Evolutionary conservation across 1,140 invertebrate species (phyloP), one percentile per base, ranked within the genome.

Genomic region (Drosophila prosaltans): DNA sequence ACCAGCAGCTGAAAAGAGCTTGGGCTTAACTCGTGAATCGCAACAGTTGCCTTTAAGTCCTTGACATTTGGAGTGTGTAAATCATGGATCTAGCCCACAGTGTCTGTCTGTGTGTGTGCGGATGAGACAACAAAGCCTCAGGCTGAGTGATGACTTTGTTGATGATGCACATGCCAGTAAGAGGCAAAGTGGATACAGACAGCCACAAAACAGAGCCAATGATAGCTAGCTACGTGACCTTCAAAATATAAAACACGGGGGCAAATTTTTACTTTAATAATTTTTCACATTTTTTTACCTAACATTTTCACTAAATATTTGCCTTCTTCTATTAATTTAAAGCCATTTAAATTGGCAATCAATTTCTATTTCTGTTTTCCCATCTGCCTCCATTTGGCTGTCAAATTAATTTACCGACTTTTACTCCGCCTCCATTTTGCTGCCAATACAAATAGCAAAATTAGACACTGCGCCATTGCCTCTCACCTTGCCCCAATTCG

Each of bases 31-130:
- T 36, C 68, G 73, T 74, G 74, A 77, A 74, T 70, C 74, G 74
- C 74, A 77, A 74, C 74, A 77, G 74, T 77, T 77, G 74, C 76
- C 74, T 70, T 64, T 70, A 68, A 60, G 74, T 76, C 73, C 74
- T 67, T 48, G 67, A 72, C 69, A 72, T 78, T 63, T 64, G 67
- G 61, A 77, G 74, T 77, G 74, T 70, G 58, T 77, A 65, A 77
- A 77, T 77, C 74, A 77, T 64, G 66, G 73, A 39, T 65, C 74
- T 48, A 51, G 45, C 45, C 45, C 21, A 51, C 48, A 74, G 72
- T 63, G 10, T 40, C 40, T 68, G 57, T 54, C 45, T 68, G 30
- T 32, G 41, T 32, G 74, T 68, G 58, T 36, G 32, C 32, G 32
- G 64, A 68, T 73, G 73, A 45, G 73, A 51, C 64, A 68, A 1